Evolutionary conservation across 2,888 invertebrate species (phyloP), one percentile per base, ranked within the genome.

Genomic region (Acholoe squamosa): DNA sequence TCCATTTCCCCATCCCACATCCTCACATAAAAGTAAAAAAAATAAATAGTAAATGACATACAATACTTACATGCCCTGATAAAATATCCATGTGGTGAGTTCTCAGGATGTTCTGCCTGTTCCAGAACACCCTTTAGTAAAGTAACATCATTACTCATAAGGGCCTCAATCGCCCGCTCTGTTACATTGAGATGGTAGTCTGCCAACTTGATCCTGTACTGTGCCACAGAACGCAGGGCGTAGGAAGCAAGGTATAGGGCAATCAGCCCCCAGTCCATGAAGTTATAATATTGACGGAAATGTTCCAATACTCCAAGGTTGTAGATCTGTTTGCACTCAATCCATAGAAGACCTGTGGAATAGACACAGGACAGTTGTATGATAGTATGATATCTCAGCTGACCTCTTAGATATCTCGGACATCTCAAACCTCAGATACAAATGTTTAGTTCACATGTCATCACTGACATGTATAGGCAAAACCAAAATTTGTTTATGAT

Each of bases 301-400:
- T 93, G 92, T 43, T 91, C 91, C 28, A 84, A 61, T 10, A 89
- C 90, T 3, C 93, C 93, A 22, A 90, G 88, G 16, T 80, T 33
- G 84, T 93, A 93, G 43, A 93, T 91, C 90, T 93, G 93, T 86
- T 93, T 93, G 84, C 93, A 93, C 88, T 93, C 93, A 67, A 92
- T 92, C 91, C 91, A 91, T 31, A 93, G n/a, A 0, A 92, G 89
- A 25, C 93, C 93, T 93, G 71, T n/a, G 28, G 28, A 52, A 22
- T 25, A 28, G 25, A 67, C 67, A 28, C 14, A 28, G 28, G 7
- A 67, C 7, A 67, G 7, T 7, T 43, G 43, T n/a, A n/a, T n/a
- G n/a, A n/a, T n/a, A n/a, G n/a, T n/a, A n/a, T n/a, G n/a, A n/a
- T n/a, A n/a, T n/a, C n/a, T n/a, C n/a, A n/a, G n/a, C n/a, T n/a